A percentile compares a stretch with the other conserved stretches of the same genome.
These are phyloP conservation scores for human (Homo sapiens) DNA, from an alignment of 2,113 vertebrate species.

Conservation along the genomic window DNA sequence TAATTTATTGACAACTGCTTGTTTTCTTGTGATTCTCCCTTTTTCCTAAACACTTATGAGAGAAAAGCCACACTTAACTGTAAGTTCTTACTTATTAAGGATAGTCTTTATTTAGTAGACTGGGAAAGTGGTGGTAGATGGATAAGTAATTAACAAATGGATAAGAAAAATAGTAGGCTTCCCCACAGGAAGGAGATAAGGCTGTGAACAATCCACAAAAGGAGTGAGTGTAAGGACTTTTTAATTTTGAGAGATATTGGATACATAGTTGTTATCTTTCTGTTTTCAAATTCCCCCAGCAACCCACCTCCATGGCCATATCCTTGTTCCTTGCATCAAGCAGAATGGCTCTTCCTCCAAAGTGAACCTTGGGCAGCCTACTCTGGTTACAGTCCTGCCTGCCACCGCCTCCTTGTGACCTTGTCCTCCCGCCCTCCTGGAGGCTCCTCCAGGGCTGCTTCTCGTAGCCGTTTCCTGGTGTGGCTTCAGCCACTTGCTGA, in stretches of 20 bases:
- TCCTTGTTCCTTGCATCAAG: rapidly evolving
- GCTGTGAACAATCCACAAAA: rapidly evolving
- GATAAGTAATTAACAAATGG: background rate
- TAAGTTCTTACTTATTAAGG: background rate
- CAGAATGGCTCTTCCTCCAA: background rate
- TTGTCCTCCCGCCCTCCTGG: background rate
- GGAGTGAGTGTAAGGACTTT: background rate
- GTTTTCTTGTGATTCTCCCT: background rate
- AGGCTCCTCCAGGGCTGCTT: background rate
- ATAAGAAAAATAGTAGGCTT: background rate
- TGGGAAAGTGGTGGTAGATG: background rate
- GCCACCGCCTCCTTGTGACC: background rate
- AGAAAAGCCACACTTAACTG: background rate
- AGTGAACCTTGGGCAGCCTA: rapidly evolving
- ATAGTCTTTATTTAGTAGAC: background rate
- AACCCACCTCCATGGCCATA: rapidly evolving
- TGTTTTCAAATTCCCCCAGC: no score
- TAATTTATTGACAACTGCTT: background rate
- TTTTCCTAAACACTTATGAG: background rate
- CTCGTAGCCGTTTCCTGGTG: background rate
- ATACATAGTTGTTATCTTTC: rapidly evolving
- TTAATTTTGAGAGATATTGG: background rate
- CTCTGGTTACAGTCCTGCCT: rapidly evolving
- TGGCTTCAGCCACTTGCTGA: background rate
- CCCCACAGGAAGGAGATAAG: rapidly evolving